These are phyloP conservation scores for Erythrolamprus reginae DNA, from an alignment of 2,113 vertebrate genomes.

Conservation along the genomic window DNA sequence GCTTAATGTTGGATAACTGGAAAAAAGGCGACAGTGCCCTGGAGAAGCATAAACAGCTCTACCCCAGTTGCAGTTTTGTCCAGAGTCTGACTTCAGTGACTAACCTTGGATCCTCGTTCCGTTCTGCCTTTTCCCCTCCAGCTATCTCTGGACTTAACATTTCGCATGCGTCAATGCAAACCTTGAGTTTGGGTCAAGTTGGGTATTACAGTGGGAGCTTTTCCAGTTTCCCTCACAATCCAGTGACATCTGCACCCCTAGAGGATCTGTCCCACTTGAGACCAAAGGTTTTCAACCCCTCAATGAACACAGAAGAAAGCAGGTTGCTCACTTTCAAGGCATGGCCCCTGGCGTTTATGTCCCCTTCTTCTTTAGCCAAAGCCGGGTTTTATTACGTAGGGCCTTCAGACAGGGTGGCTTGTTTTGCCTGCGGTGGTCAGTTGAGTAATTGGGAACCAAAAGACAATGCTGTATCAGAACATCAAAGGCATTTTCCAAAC, in stretches of 20 bases:
- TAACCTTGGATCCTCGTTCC: slow-evolving; percentile 72
- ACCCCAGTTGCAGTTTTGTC: slow-evolving; percentile 86
- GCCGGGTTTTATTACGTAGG: slow-evolving; percentile 94
- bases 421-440: slow-evolving; percentile 90
- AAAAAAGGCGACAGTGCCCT: slow-evolving; percentile 84
- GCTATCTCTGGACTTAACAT: slow-evolving; percentile 53
- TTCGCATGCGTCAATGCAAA: slow-evolving; percentile 32
- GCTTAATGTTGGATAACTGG: slow-evolving; percentile 86
- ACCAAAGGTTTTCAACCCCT: slow-evolving; percentile 66
- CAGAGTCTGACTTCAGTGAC: slow-evolving; percentile 72
- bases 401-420: slow-evolving; percentile 86
- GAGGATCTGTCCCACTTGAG: slow-evolving; percentile 78
- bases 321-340: slow-evolving; percentile 80
- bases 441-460: slow-evolving; percentile 95
- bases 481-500: slow-evolving; percentile 89
- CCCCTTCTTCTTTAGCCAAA: slow-evolving; percentile 84
- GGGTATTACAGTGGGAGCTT: slow-evolving; percentile 80
- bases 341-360: slow-evolving; percentile 82
- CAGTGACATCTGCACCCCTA: slow-evolving; percentile 69
- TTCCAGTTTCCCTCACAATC: slow-evolving; percentile 75
- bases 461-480: slow-evolving; percentile 89
- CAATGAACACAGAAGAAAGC: slow-evolving; percentile 87
- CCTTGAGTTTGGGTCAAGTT: slow-evolving; percentile 70
- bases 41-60: slow-evolving; percentile 85
- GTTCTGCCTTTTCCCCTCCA: slow-evolving; percentile 72